Base-by-base conservation (phyloP, 1,140 invertebrate genomes). In the Caerostris extrusa region DNA sequence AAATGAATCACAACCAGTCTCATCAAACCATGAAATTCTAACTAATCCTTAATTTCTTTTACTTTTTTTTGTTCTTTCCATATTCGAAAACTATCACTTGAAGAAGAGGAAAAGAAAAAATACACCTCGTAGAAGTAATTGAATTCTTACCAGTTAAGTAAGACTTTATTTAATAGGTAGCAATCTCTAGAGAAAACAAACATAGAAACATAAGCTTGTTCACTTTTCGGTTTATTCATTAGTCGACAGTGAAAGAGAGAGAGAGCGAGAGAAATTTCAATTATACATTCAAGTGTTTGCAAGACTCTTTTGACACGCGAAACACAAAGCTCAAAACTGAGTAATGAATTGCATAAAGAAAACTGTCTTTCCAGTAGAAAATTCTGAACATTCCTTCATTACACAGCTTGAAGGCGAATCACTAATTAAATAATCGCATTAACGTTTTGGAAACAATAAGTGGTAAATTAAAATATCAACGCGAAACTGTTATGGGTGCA, bases 351-450 rank as follows among this genome's bases (percentile, higher is more conserved):
- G 8, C 34, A 53, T 77, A 77, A 77, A 77, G 71, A 77, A 77
- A 53, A 77, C 12, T 50, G n/a, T 34, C 34, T 34, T 34, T 34
- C 34, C 34, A 34, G 34, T 34, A 34, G 34, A 34, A 12, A 77
- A 53, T 77, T 77, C 71, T 77, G 71, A 77, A 77, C 71, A 77
- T 50, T 77, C 8, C 34, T 77, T 77, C 71, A 50, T 50, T 12
- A 77, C 50, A 12, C 71, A 53, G 71, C 71, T 53, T 71, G 10
- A 7, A 77, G 34, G 34, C 8, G 34, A 34, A n/a, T 64, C 50
- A 3, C 61, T 88, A 88, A 88, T 88, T 88, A 88, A 88, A 88
- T 88, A 88, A 64, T 88, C 86, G 10, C 61, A 88, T 88, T 88
- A 67, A 14, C 50, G 14, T 34, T 34, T 53, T 64, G 19, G 58